These are phyloP conservation scores for Mormyrus hasselquistii DNA, from an alignment of 2,797 vertebrate genomes.

Conservation along the genomic window DNA sequence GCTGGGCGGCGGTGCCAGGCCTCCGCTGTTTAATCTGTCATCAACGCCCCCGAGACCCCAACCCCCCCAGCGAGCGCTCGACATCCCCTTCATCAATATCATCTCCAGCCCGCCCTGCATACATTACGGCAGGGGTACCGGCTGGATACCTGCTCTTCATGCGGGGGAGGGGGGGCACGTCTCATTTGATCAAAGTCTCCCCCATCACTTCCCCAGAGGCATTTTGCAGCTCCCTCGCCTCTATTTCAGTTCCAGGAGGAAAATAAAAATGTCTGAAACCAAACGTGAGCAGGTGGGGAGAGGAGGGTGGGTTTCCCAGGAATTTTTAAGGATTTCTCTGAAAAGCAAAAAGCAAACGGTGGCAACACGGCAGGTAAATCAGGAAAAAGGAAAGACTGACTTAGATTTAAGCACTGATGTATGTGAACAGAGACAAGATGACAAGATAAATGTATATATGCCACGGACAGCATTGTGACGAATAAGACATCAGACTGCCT, in stretches of 20 bases:
- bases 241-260: constrained; percentile 1
- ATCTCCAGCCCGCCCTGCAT: neutral
- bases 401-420: neutral
- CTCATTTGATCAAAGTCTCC: neutral
- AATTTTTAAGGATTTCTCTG: neutral
- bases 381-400: neutral
- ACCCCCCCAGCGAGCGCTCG: constrained; percentile 44
- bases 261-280: neutral
- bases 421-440: neutral
- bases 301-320: neutral
- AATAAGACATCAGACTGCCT: neutral
- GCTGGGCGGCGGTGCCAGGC: constrained; percentile 65
- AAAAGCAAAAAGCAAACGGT: neutral
- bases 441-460: neutral
- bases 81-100: constrained; percentile 75
- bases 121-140: neutral
- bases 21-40: constrained; percentile 99
- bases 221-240: neutral
- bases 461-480: neutral
- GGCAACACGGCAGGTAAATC: neutral
- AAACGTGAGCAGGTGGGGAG: neutral
- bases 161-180: neutral
- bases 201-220: neutral
- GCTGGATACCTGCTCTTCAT: neutral
- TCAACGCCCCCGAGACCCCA: constrained; percentile 86